These are phyloP conservation scores for Somateria mollissima DNA, from an alignment of 2,797 vertebrate genomes.

Conservation along the genomic window DNA sequence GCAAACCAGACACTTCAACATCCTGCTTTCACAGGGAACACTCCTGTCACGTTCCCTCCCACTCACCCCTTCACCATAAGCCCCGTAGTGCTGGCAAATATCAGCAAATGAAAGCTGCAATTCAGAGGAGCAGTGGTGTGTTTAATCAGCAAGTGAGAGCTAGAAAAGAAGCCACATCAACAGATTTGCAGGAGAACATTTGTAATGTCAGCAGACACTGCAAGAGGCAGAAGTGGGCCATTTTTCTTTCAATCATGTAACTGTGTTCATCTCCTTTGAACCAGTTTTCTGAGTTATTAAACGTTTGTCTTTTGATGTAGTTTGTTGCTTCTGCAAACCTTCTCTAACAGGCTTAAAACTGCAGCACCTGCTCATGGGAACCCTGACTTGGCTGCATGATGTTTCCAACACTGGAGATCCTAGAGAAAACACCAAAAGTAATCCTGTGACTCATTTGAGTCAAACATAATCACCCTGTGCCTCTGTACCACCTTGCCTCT, in stretches of 20 bases:
- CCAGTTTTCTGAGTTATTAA: not conserved
- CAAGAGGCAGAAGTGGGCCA: not conserved
- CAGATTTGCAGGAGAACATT: not conserved
- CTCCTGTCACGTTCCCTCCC: not conserved
- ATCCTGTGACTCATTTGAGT: not conserved
- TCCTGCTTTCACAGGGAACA: not conserved
- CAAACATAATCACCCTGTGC: accelerated
- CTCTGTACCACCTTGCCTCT: not conserved
- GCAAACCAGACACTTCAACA: accelerated
- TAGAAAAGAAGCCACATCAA: not conserved
- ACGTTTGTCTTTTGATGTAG: not conserved
- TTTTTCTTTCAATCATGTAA: not conserved
- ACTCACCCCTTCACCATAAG: not conserved
- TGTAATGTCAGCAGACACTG: not conserved
- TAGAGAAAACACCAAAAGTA: accelerated
- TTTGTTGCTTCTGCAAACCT: not conserved
- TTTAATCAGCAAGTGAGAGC: not conserved
- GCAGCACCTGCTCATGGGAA: not conserved
- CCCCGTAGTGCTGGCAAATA: not conserved
- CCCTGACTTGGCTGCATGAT: not conserved
- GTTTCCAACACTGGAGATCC: not conserved
- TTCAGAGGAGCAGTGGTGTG: not conserved
- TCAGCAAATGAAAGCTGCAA: not conserved
- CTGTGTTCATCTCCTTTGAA: not conserved
- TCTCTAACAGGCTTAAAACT: not conserved